Evolutionary conservation across 2,888 invertebrate genomes (phyloP).

Genomic region (Thereva unica): DNA sequence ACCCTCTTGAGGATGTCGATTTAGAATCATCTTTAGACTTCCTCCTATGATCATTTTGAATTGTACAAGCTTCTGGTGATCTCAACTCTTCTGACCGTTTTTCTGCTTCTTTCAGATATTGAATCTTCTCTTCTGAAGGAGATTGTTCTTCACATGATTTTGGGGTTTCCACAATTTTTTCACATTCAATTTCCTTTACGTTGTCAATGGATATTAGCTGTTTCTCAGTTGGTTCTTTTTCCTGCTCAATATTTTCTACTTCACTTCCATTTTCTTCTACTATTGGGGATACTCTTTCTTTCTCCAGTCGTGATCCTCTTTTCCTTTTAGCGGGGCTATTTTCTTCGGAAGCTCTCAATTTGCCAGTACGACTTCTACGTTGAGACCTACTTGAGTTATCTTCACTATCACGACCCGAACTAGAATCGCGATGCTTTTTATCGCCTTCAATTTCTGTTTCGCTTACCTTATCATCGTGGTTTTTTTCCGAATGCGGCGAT

Average conservation of each 20-base stretch:
- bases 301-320: background rate
- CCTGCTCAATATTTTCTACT: slow-evolving; percentile 23
- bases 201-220: background rate
- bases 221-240: slow-evolving; percentile 43
- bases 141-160: too few species aligned
- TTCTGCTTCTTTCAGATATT: background rate
- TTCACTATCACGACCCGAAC: slow-evolving; percentile 41
- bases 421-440: slow-evolving; percentile 42
- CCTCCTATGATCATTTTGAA: too few species aligned
- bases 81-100: background rate
- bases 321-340: slow-evolving; percentile 17
- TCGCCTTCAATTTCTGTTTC: slow-evolving; percentile 40
- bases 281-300: slow-evolving; percentile 58
- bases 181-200: too few species aligned
- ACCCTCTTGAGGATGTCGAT: too few species aligned
- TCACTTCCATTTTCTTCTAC: slow-evolving; percentile 61
- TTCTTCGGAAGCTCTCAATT: slow-evolving; percentile 13
- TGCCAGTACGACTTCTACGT: slow-evolving; percentile 23
- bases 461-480: slow-evolving; percentile 46
- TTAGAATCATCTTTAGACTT: too few species aligned
- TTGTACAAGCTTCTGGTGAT: background rate
- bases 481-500: slow-evolving; percentile 52
- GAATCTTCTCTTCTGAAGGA: too few species aligned
- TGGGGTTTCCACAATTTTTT: too few species aligned
- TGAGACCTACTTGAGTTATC: slow-evolving; percentile 30